Base-by-base conservation (phyloP, 2,888 invertebrate genomes). In the Trachelus iudaicus region DNA sequence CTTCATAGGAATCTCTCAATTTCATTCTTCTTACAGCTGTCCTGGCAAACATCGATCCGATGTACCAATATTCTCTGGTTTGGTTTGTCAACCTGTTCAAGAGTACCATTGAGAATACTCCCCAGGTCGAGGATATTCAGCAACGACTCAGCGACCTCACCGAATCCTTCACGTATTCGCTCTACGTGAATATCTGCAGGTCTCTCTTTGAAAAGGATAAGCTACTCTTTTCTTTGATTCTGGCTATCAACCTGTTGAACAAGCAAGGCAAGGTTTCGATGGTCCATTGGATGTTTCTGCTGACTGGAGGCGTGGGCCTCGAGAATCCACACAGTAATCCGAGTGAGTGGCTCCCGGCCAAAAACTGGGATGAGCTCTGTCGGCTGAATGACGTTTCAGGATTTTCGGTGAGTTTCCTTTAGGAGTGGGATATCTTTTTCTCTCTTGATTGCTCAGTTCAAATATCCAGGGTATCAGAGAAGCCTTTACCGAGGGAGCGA, bases 201-300 rank as follows among this genome's bases (percentile, higher is more conserved):
- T 98, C 98, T 90, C 93, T 98, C 77, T 98, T 98, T 92, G 98
- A 98, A 92, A 97, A 97, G 94, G 98, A 98, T 92, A 98, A 98
- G 92, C 93, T 98, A 78, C 94, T 98, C 79, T 98, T 98, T 92
- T 97, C 97, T 37, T 92, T 97, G 79, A 92, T 97, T 84, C 92
- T 97, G 83, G 93, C 95, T 34, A 93, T 96, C 76, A 97, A 97
- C 88, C 93, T 96, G 84, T 92, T 96, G 92, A 92, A 94, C 85
- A 94, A 94, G 88, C 93, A 94, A 75, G 93, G 93, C 33, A 91
- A 92, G 80, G 90, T 97, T 83, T 93, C 95, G 80, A 92, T 93
- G 76, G 86, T 92, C 0, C 95, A 97, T 89, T 98, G 98, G 94
- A 94, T 97, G 93, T 98, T 98, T 91, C 92, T 98, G 56, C 90